These are phyloP conservation scores for Tapirus terrestris DNA, from an alignment of 2,113 vertebrate genomes.

Conservation along the genomic window DNA sequence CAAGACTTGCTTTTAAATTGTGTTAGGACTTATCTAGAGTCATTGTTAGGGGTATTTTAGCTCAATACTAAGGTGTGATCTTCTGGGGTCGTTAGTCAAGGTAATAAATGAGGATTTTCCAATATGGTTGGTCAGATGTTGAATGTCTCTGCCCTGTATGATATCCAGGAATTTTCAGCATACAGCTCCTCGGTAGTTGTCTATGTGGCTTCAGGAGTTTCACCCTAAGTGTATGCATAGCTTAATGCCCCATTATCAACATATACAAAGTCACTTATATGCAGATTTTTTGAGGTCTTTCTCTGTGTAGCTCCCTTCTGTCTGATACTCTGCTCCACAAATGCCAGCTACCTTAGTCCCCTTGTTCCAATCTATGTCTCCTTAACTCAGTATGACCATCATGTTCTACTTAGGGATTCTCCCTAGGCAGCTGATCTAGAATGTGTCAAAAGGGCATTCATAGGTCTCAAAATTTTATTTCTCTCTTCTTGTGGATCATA, in stretches of 20 bases:
- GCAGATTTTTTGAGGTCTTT: background rate
- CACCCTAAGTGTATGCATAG: background rate
- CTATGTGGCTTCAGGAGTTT: background rate
- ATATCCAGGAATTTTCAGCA: background rate
- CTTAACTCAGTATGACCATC: background rate
- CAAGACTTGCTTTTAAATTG: background rate
- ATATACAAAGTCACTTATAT: background rate
- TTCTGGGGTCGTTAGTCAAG: background rate
- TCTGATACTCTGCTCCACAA: background rate
- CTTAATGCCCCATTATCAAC: background rate
- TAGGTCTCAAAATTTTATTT: background rate
- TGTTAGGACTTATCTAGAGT: background rate
- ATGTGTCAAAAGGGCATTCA: background rate
- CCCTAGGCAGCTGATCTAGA: background rate
- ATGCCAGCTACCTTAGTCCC: background rate
- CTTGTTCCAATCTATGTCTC: background rate
- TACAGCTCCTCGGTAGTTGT: background rate
- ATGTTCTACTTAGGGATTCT: background rate
- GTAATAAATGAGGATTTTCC: background rate
- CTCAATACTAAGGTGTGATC: background rate
- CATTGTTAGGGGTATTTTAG: background rate
- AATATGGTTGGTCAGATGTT: background rate
- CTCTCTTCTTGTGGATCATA: background rate
- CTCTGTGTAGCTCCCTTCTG: background rate
- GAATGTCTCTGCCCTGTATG: background rate